phyloP scores from a whole-genome alignment of 2,888 invertebrate genomes.

The Amphipoea lucens region DNA sequence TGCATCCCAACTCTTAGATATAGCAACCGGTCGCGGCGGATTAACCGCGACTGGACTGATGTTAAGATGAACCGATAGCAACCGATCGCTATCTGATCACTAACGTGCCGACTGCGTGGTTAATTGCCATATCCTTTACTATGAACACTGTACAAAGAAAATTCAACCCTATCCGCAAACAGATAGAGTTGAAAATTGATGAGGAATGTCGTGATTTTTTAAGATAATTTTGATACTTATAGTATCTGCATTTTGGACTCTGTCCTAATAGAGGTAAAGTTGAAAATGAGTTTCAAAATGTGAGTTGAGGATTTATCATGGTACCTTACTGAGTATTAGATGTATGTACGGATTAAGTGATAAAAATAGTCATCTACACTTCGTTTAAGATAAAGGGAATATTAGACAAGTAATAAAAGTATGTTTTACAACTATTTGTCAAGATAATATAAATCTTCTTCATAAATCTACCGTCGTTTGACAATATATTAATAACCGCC shows the following conservation, averaged over 20 bases:
- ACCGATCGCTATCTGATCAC: constrained; percentile 63
- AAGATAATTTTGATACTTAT: constrained; percentile 3
- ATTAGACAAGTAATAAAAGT: not conserved
- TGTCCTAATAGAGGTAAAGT: not conserved
- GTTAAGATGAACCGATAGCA: constrained; percentile 62
- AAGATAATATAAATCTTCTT: constrained; percentile 3
- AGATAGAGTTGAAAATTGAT: not conserved
- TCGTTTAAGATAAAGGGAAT: constrained; percentile 8
- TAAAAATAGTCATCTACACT: constrained; percentile 32
- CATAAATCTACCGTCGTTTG: not conserved
- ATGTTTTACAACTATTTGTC: constrained; percentile 16
- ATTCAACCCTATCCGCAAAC: fast-evolving
- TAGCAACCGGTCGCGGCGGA: constrained; percentile 55
- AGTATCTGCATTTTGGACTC: constrained; percentile 4
- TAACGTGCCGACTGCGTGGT: constrained; percentile 68
- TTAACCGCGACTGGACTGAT: constrained; percentile 55
- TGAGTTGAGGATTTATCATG: constrained; percentile 10
- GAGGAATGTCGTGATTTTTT: constrained; percentile 3
- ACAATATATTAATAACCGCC: not conserved
- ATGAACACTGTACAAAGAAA: not conserved
- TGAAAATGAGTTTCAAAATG: not conserved
- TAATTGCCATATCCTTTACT: constrained; percentile 67
- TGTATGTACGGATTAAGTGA: constrained; percentile 49
- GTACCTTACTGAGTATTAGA: constrained; percentile 29
- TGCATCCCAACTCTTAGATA: constrained; percentile 43